Conservation (phyloP, 2,113 vertebrate genomes). For the Sylvilagus bachmani region DNA sequence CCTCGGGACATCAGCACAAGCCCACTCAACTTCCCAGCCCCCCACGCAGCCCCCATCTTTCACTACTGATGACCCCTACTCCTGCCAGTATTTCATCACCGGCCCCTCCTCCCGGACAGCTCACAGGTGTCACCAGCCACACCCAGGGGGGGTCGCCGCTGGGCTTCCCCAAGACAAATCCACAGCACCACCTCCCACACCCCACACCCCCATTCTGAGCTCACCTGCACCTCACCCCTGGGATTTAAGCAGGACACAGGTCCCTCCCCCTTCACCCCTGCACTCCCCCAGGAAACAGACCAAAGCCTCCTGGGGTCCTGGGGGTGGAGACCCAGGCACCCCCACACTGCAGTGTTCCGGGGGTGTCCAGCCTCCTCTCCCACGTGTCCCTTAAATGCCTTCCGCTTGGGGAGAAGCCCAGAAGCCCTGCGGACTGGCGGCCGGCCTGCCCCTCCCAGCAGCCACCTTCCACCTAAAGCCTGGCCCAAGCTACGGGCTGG, state of each 20-base stretch:
- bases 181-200: neutral
- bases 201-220: neutral
- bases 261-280: neutral
- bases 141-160: rapidly evolving
- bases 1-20: neutral
- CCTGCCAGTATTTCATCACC: neutral
- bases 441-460: neutral
- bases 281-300: neutral
- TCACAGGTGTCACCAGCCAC: neutral
- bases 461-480: neutral
- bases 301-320: neutral
- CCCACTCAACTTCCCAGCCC: neutral
- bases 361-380: neutral
- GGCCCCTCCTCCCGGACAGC: neutral
- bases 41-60: neutral
- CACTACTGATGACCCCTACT: neutral
- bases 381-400: neutral
- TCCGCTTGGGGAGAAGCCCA: too few relatives aligned
- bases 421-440: too few relatives aligned
- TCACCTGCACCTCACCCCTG: neutral
- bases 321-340: too few relatives aligned
- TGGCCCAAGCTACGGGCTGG: neutral
- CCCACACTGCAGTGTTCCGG: too few relatives aligned
- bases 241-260: neutral
- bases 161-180: neutral